Evolutionary conservation across 2,888 invertebrate genomes (phyloP).

Genomic region (Drosophila falleni): DNA sequence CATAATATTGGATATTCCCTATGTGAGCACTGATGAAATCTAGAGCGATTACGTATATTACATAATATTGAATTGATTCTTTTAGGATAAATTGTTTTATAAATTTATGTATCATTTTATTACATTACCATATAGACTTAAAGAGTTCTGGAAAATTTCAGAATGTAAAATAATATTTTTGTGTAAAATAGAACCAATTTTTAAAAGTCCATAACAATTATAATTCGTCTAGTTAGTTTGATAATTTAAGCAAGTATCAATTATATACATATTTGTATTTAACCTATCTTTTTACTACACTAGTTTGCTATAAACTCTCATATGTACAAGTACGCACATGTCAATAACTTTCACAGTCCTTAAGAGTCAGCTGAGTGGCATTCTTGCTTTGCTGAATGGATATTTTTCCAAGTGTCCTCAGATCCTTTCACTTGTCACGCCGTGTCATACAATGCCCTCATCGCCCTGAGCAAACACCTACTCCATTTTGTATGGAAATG

Average conservation of each 20-base stretch:
- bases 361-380: conserved; percentile 20
- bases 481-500: conserved; percentile 41
- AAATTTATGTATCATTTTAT: no score
- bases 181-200: no score
- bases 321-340: conserved; percentile 12
- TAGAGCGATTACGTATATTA: no score
- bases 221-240: neutral
- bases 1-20: neutral
- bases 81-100: no score
- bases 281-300: neutral
- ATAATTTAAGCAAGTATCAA: neutral
- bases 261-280: neutral
- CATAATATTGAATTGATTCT: no score
- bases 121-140: no score
- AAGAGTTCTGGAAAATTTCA: neutral
- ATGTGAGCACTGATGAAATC: neutral
- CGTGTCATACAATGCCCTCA: conserved; percentile 44
- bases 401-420: conserved; percentile 32
- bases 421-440: conserved; percentile 73
- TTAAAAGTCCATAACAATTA: no score
- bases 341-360: conserved; percentile 55
- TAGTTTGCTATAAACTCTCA: neutral
- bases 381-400: conserved; percentile 4
- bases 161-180: neutral
- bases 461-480: conserved; percentile 64